These are phyloP conservation scores for Tauraco erythrolophus DNA, from an alignment of 2,113 vertebrate species.

Conservation along the genomic window DNA sequence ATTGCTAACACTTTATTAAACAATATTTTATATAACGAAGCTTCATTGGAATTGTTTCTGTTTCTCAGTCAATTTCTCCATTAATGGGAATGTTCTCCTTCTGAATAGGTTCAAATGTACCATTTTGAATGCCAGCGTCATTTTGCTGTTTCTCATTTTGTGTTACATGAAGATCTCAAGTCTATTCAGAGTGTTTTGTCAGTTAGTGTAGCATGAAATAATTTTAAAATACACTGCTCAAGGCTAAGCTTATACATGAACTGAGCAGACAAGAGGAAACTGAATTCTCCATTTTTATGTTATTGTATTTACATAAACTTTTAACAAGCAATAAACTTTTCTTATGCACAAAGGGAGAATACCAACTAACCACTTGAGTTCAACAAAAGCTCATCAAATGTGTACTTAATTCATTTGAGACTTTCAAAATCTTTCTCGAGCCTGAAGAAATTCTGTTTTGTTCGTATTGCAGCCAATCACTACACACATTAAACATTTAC, in stretches of 20 bases:
- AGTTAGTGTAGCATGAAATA: background rate
- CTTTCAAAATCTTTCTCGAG: background rate
- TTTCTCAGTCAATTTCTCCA: background rate
- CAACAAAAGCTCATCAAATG: background rate
- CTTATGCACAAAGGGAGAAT: background rate
- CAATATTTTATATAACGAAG: background rate
- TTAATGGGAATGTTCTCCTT: background rate
- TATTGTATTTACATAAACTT: background rate
- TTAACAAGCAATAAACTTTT: constrained; percentile 6
- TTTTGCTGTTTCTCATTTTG: background rate
- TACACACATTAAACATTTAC: background rate
- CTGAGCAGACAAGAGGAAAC: background rate
- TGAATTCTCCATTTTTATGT: background rate
- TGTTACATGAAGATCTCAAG: background rate
- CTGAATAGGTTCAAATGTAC: background rate
- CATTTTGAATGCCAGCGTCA: background rate
- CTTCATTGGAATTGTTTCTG: background rate
- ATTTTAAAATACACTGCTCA: background rate
- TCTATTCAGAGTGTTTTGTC: background rate
- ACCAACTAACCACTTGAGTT: background rate
- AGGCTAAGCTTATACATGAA: background rate
- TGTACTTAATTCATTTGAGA: background rate
- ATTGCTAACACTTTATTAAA: background rate
- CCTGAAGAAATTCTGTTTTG: background rate
- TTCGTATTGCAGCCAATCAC: background rate